Percentiles rank a stretch among this genome's conserved stretches.
Conservation (phyloP, 2,113 vertebrate genomes). For the Danionella cerebrum region DNA sequence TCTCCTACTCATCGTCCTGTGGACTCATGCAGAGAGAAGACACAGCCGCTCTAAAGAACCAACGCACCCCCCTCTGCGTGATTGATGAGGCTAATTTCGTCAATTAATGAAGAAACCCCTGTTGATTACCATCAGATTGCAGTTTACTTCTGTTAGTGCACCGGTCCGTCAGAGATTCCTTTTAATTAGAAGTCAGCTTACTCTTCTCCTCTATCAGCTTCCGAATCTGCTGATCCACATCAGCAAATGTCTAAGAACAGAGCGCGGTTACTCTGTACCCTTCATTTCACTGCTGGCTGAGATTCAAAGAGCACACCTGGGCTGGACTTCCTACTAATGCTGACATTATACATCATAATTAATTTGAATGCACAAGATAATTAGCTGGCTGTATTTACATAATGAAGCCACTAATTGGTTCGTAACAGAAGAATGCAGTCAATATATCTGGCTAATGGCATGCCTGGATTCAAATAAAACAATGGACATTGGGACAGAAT, state of each 20-base stretch:
- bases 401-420: constrained; percentile 58
- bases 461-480: constrained; percentile 26
- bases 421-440: constrained; percentile 47
- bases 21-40: constrained; percentile 55
- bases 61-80: constrained; percentile 57
- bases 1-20: constrained; percentile 52
- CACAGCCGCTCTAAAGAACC: constrained; percentile 31
- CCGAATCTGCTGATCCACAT: constrained; percentile 10
- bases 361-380: constrained; percentile 55
- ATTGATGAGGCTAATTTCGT: constrained; percentile 74
- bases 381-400: constrained; percentile 58
- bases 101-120: constrained; percentile 72
- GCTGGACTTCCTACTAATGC: constrained; percentile 28
- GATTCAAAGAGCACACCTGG: constrained; percentile 2
- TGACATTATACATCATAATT: constrained; percentile 53
- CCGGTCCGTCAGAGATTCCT: constrained; percentile 59
- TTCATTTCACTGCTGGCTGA: constrained; percentile 24
- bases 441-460: constrained; percentile 53
- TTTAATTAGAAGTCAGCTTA: constrained; percentile 57
- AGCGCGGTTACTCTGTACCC: constrained; percentile 14
- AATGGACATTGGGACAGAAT: constrained; percentile 11
- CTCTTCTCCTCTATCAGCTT: constrained; percentile 31
- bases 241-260: constrained; percentile 27
- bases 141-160: constrained; percentile 68
- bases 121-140: constrained; percentile 70